phyloP scores from a whole-genome alignment of 2,113 vertebrate genomes.

The Tyrannus savana region DNA sequence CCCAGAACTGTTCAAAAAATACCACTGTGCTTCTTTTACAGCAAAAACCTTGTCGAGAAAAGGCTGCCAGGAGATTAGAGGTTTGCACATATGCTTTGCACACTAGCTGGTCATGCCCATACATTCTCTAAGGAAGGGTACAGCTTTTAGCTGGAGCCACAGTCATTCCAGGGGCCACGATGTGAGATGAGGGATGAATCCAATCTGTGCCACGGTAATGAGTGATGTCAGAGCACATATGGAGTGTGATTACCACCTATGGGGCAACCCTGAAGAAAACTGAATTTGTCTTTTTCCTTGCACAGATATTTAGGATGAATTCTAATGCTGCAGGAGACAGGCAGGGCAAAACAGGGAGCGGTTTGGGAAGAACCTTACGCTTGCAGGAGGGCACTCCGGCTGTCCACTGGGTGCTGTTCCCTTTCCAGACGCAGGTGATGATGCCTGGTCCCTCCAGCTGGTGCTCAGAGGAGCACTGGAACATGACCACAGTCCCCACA shows the following conservation, averaged over 20 bases:
- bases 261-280: neutral
- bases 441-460: conserved; percentile 77
- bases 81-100: neutral
- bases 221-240: neutral
- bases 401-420: conserved; percentile 80
- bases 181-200: neutral
- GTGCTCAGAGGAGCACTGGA: conserved; percentile 83
- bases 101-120: neutral
- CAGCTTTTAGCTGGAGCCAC: neutral
- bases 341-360: neutral
- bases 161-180: neutral
- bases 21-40: neutral
- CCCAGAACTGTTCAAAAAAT: neutral
- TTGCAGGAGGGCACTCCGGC: conserved; percentile 80
- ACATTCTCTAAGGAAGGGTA: neutral
- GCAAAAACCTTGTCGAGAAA: neutral
- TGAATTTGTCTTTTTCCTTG: neutral
- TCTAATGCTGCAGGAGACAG: fast-evolving
- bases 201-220: neutral
- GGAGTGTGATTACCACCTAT: neutral
- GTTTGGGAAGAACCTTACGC: conserved; percentile 73
- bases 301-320: neutral
- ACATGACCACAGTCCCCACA: conserved; percentile 80
- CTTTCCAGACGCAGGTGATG: conserved; percentile 79
- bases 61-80: neutral